A percentile compares a stretch with the other conserved stretches of the same genome.
These are phyloP conservation scores for Trachelus troglodyta DNA, from an alignment of 2,888 invertebrate genomes.

Conservation along the genomic window DNA sequence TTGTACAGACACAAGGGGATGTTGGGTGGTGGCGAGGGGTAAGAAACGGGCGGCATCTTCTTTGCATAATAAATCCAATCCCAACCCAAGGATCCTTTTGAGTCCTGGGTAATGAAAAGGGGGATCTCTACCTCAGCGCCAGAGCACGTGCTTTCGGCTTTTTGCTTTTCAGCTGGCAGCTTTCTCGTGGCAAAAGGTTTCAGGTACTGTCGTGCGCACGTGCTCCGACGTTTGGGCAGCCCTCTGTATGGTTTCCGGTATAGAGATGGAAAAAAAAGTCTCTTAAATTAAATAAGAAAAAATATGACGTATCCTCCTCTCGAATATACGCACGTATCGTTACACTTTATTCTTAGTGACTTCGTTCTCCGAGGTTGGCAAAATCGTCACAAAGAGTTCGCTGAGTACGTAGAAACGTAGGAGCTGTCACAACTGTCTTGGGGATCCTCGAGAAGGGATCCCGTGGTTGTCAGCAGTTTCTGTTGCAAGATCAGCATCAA, in stretches of 20 bases:
- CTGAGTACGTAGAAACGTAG: constrained; percentile 35
- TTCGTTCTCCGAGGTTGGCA: not conserved
- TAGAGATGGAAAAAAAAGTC: constrained; percentile 19
- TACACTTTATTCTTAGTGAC: not conserved
- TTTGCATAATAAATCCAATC: constrained; percentile 48
- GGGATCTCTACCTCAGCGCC: constrained; percentile 3
- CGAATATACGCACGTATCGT: not conserved
- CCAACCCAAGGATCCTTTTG: constrained; percentile 37
- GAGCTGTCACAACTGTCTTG: constrained; percentile 17
- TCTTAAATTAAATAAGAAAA: not conserved
- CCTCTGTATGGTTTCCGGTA: constrained; percentile 33
- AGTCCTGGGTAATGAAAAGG: constrained; percentile 31
- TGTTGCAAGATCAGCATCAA: not conserved
- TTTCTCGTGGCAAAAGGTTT: constrained; percentile 26
- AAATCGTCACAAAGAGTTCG: constrained; percentile 26
- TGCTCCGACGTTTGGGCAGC: constrained; percentile 18
- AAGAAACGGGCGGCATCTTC: constrained; percentile 19
- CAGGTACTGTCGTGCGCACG: constrained; percentile 35
- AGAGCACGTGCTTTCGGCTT: constrained; percentile 42
- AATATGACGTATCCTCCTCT: not conserved
- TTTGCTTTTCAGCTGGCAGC: constrained; percentile 31
- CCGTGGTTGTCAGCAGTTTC: not conserved
- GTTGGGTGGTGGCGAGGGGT: constrained; percentile 20
- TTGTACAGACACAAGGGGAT: constrained; percentile 32
- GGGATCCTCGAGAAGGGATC: not conserved